Evolutionary conservation across 1,140 invertebrate genomes (phyloP), one percentile per base, ranked within the genome.

Genomic region (Charaxes varanes): DNA sequence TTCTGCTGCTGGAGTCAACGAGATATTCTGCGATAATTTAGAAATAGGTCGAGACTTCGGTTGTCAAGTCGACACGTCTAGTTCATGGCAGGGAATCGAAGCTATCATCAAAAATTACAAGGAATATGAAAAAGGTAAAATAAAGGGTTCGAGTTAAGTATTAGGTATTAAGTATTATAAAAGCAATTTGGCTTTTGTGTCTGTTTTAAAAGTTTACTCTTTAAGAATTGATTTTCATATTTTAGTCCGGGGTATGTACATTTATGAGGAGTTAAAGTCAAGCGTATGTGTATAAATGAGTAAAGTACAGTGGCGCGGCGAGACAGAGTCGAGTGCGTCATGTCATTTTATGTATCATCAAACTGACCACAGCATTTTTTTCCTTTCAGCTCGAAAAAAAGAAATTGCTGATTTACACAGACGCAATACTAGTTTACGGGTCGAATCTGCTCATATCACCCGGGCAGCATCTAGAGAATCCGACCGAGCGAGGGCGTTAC

Each of bases 401-500:
- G 70, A 74, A 38, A 62, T 71, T 10, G 28, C 50, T 0, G 60
- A 63, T 3, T 46, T 77, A 4, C 64, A 66, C 11, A 58, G 58
- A 2, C 62, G 64, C 18, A 72, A 71, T 52, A 78, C 71, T 4
- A 16, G 35, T 0, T 45, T 81, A 16, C 51, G 68, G 1, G 73
- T 77, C 4, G 65, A 67, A 26, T 53, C 62, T 7, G 71, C 73
- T 2, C 63, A 73, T 35, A 57, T 70, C 7, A 77, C 65, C 1
- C 52, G 69, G 2, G 36, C 37, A 0, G 67, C 72, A 1, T 63
- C 77, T 0, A 36, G 65, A 0, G 68, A 72, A 31, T 64, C 70
- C 0, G 74, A 81, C 40, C 30, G 49, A 0, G 70, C 74, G 7
- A 63, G 68, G 7, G 64, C 66, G 6, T 50, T 79, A 6, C 47